Percentiles rank a stretch among this genome's conserved stretches.
Conservation (phyloP, 2,888 invertebrate genomes). For the Imbricaverruca yamaguchii region DNA sequence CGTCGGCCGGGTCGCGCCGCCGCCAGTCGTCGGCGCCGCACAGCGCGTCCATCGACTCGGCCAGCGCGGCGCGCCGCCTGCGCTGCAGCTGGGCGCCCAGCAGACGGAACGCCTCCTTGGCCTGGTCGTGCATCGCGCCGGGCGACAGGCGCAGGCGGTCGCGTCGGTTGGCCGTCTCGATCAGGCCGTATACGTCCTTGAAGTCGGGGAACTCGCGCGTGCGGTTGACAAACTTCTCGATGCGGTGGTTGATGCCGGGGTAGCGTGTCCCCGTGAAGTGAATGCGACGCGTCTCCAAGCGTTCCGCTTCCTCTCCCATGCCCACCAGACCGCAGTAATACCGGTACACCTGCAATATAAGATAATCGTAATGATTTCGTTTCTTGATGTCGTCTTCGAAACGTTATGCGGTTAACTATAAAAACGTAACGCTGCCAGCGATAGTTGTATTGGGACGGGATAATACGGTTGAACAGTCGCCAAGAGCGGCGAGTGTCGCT, state of each 20-base stretch:
- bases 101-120: constrained; percentile 56
- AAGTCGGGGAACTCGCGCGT: constrained; percentile 45
- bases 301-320: neutral
- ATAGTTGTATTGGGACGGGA: no score
- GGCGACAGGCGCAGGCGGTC: constrained; percentile 37
- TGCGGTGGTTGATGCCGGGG: constrained; percentile 43
- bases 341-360: neutral
- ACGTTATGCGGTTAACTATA: no score
- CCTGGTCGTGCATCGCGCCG: constrained; percentile 36
- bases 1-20: constrained; percentile 52
- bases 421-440: no score
- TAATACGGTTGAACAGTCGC: no score
- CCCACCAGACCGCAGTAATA: neutral
- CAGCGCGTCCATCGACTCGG: constrained; percentile 46
- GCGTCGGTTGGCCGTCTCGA: constrained; percentile 39
- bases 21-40: constrained; percentile 41
- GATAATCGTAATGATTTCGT: no score
- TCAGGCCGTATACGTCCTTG: constrained; percentile 41
- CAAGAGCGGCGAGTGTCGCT: no score
- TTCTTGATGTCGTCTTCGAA: no score
- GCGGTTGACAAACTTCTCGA: constrained; percentile 43
- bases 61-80: constrained; percentile 54
- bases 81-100: constrained; percentile 58
- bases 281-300: constrained; percentile 17
- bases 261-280: constrained; percentile 48